These are phyloP conservation scores for Flexamia atlantica DNA, from an alignment of 2,888 invertebrate genomes.

Conservation along the genomic window DNA sequence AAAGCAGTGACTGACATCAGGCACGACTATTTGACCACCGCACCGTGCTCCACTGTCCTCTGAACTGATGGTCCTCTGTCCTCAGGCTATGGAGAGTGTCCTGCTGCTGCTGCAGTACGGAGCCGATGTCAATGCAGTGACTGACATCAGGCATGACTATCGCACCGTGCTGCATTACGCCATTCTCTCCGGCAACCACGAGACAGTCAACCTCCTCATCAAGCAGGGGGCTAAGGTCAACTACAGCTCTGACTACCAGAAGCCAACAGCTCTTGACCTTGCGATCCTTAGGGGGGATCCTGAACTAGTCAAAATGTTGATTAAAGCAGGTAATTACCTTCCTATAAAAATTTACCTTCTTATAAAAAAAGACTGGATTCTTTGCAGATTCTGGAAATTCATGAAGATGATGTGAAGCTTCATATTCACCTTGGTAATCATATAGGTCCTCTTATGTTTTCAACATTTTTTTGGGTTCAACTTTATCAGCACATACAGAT, in stretches of 20 bases:
- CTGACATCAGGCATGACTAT: slow-evolving; percentile 91
- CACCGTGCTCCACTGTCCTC: slow-evolving; percentile 93
- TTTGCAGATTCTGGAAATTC: too few species aligned
- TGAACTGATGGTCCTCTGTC: neutral
- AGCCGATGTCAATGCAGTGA: slow-evolving; percentile 91
- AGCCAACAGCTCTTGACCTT: slow-evolving; percentile 90
- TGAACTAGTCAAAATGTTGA: slow-evolving; percentile 83
- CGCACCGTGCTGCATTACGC: slow-evolving; percentile 94
- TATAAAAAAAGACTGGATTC: neutral
- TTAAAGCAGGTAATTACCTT: slow-evolving; percentile 79
- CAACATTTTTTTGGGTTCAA: too few species aligned
- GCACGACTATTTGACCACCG: slow-evolving; percentile 92
- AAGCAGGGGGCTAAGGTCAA: slow-evolving; percentile 89
- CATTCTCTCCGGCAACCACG: slow-evolving; percentile 86
- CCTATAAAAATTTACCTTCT: too few species aligned
- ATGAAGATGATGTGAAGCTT: too few species aligned
- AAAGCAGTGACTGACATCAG: slow-evolving; percentile 92
- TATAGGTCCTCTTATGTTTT: too few species aligned
- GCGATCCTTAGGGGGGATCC: slow-evolving; percentile 91
- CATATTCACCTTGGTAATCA: too few species aligned
- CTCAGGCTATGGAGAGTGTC: slow-evolving; percentile 86
- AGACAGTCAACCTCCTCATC: slow-evolving; percentile 87
- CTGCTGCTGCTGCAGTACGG: slow-evolving; percentile 87
- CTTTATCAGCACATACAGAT: too few species aligned
- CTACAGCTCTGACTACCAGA: slow-evolving; percentile 79